These are phyloP conservation scores for Propithecus perrieri DNA, from an alignment of 2,797 vertebrate species.

Conservation along the genomic window DNA sequence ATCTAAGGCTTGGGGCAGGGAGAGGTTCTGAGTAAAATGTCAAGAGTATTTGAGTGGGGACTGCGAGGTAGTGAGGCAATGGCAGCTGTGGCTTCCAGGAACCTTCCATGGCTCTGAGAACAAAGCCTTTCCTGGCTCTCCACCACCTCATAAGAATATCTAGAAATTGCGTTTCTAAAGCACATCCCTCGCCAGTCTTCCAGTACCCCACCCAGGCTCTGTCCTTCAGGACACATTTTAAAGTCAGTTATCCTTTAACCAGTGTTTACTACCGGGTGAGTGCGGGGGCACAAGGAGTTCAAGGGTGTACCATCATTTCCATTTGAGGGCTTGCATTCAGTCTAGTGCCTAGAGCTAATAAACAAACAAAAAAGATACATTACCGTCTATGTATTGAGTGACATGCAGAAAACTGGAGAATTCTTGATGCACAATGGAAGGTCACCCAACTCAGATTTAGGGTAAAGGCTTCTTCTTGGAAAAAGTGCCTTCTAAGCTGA, in stretches of 20 bases:
- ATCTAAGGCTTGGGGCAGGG: neutral
- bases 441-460: neutral
- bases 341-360: neutral
- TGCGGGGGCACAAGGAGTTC: no score
- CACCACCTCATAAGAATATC: neutral
- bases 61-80: neutral
- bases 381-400: neutral
- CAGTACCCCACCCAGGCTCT: neutral
- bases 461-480: neutral
- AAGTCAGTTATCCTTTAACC: neutral
- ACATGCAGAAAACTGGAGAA: neutral
- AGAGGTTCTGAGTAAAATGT: neutral
- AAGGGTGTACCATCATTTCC: neutral
- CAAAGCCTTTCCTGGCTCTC: neutral
- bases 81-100: neutral
- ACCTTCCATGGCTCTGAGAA: neutral
- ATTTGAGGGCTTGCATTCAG: neutral
- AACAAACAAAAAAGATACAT: neutral
- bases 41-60: neutral
- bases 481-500: neutral
- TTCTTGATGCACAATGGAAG: neutral
- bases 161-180: neutral
- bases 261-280: neutral
- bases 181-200: neutral
- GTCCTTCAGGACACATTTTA: neutral